A percentile compares a stretch with the other conserved stretches of the same genome.
These are phyloP conservation scores for Limanda limanda DNA, from an alignment of 2,113 vertebrate species.

Conservation along the genomic window DNA sequence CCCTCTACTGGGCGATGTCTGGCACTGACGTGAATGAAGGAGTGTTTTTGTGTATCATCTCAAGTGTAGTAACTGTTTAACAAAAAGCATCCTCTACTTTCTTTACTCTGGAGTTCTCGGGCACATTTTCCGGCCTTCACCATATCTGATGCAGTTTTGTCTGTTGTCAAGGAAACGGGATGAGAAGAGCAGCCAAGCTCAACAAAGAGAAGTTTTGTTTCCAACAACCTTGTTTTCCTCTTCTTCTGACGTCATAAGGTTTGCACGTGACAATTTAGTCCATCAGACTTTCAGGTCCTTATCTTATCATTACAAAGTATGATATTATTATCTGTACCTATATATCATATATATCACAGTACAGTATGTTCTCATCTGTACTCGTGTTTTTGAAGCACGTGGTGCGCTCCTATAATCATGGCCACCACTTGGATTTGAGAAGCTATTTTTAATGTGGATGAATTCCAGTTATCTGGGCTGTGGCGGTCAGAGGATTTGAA, in stretches of 20 bases:
- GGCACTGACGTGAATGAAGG: background rate
- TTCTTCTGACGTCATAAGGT: background rate
- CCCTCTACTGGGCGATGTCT: constrained; percentile 48
- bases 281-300: no score
- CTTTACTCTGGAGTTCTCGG: background rate
- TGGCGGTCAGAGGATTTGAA: background rate
- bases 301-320: no score
- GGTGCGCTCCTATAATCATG: background rate
- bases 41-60: background rate
- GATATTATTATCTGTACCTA: no score
- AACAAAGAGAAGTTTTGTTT: background rate
- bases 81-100: background rate
- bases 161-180: background rate
- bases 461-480: background rate
- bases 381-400: background rate
- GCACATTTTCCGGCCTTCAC: background rate
- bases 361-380: background rate
- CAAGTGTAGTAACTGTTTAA: background rate
- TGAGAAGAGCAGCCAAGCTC: background rate
- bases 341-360: background rate
- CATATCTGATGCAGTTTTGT: background rate
- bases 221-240: background rate
- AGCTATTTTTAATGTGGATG: background rate
- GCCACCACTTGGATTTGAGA: background rate
- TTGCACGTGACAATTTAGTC: background rate